These are phyloP conservation scores for Lophius piscatorius DNA, from an alignment of 2,113 vertebrate genomes.

Conservation along the genomic window DNA sequence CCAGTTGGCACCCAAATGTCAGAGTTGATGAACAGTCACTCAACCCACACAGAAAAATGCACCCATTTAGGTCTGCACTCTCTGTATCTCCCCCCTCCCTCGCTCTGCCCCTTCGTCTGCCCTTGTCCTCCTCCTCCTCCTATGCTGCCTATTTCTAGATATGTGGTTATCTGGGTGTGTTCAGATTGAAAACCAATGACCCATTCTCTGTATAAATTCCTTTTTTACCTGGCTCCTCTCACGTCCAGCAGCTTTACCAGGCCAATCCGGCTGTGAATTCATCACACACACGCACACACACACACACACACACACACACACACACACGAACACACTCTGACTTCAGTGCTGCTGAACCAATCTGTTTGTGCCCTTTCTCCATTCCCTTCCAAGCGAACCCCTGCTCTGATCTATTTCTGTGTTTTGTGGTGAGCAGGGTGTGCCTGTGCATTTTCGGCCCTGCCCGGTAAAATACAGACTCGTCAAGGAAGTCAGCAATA, in stretches of 20 bases:
- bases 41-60: constrained; percentile 54
- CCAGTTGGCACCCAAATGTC: constrained; percentile 43
- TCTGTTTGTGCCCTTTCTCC: constrained; percentile 54
- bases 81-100: constrained; percentile 24
- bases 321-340: constrained; percentile 31
- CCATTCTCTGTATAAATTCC: constrained; percentile 55
- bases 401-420: constrained; percentile 79
- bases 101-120: constrained; percentile 34
- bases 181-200: constrained; percentile 63
- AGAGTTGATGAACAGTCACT: constrained; percentile 43
- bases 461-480: constrained; percentile 85
- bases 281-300: constrained; percentile 21
- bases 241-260: constrained; percentile 39
- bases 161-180: constrained; percentile 73
- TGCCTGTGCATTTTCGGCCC: constrained; percentile 76
- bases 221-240: constrained; percentile 49
- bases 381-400: constrained; percentile 52
- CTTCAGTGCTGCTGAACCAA: constrained; percentile 8
- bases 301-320: not conserved
- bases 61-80: constrained; percentile 52
- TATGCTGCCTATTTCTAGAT: constrained; percentile 69
- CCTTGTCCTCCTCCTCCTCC: constrained; percentile 31
- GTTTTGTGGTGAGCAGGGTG: constrained; percentile 77
- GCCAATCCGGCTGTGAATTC: constrained; percentile 6
- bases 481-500: constrained; percentile 82